phyloP scores from a whole-genome alignment of 2,888 invertebrate genomes.

The Gymnoscelis rufifasciata region DNA sequence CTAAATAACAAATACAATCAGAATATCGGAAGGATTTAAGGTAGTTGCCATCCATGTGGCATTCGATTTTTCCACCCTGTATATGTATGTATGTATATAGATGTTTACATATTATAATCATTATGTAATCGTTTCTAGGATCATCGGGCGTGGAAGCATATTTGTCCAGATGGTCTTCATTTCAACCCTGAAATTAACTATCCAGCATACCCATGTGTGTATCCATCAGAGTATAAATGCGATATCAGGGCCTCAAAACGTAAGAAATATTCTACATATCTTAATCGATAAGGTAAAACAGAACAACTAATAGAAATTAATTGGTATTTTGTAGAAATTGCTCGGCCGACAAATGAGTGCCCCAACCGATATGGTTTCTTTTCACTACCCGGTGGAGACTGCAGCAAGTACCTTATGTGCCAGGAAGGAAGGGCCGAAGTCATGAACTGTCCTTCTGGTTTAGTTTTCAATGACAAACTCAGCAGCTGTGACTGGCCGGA shows the following conservation, averaged over 20 bases:
- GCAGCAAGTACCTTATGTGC: constrained; percentile 53
- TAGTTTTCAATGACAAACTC: constrained; percentile 46
- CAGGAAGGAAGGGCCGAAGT: constrained; percentile 45
- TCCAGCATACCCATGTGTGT: constrained; percentile 84
- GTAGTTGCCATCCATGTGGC: no score
- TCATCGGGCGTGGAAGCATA: constrained; percentile 80
- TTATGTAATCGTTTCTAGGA: constrained; percentile 43
- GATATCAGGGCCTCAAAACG: constrained; percentile 67
- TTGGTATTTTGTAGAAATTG: constrained; percentile 13
- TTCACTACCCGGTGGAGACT: constrained; percentile 41
- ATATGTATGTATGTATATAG: no score
- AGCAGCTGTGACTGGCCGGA: constrained; percentile 55
- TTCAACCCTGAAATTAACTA: constrained; percentile 82
- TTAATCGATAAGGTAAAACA: no score
- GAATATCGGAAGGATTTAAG: no score
- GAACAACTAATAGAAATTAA: not conserved
- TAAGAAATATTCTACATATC: constrained; percentile 32
- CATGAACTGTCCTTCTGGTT: constrained; percentile 54
- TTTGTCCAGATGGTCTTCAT: constrained; percentile 86
- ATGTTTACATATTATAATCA: not conserved
- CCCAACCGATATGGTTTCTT: constrained; percentile 47
- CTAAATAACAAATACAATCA: no score
- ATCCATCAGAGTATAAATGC: constrained; percentile 87
- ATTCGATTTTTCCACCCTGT: not conserved
- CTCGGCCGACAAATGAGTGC: constrained; percentile 28